phyloP scores from a whole-genome alignment of 53 echinoderm and acorn worm species.

The Arbacia lixula region DNA sequence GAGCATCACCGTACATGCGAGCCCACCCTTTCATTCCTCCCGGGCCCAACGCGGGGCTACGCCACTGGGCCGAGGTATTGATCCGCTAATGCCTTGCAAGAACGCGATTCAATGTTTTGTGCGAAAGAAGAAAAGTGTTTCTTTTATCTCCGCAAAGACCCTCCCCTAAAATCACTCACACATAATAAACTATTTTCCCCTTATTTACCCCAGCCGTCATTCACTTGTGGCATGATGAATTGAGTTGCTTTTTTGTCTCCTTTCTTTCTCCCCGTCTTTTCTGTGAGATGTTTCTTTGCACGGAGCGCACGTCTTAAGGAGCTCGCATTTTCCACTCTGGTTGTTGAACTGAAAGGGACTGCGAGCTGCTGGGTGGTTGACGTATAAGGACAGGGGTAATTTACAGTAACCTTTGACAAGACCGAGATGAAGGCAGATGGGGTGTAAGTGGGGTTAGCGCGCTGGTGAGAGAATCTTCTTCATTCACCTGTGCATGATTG shows the following conservation, averaged over 20 bases:
- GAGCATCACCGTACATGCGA: background rate
- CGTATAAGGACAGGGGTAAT: no score
- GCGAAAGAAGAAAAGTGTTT: constrained; percentile 16
- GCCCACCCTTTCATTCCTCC: constrained; percentile 3
- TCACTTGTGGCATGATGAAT: background rate
- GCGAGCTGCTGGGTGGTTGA: no score
- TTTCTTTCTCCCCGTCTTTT: background rate
- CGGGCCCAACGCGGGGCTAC: background rate
- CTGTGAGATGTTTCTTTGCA: background rate
- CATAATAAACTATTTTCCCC: constrained; percentile 13
- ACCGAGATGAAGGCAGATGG: no score
- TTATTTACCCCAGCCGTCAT: background rate
- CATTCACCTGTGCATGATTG: background rate
- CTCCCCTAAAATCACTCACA: constrained; percentile 6
- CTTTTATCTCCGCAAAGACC: background rate
- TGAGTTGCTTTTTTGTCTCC: no score
- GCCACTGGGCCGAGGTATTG: constrained; percentile 8
- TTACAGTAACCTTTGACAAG: constrained; percentile 21
- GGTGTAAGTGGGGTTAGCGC: constrained; percentile 34
- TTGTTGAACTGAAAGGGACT: constrained; percentile 10
- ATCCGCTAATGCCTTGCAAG: constrained; percentile 29
- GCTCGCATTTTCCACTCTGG: constrained; percentile 21
- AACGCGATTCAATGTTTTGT: background rate
- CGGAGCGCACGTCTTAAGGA: background rate
- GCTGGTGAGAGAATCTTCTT: background rate